Base-by-base conservation (phyloP, 2,113 vertebrate species). In the Paramormyrops kingsleyae region DNA sequence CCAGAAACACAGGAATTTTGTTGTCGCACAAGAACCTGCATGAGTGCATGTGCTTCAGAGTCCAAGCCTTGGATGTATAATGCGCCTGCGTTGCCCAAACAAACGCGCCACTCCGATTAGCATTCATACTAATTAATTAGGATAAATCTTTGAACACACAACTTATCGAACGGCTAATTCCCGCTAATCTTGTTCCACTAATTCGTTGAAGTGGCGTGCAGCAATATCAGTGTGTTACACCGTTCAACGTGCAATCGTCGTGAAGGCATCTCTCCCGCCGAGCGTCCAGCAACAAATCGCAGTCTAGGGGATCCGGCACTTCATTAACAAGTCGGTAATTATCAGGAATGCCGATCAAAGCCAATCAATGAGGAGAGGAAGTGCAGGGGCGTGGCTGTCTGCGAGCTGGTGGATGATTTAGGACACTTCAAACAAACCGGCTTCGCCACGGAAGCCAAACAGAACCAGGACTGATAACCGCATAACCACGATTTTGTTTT, bases 151-250 rank as follows among this genome's bases (percentile, higher is more conserved):
- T 35, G 5, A 52, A 52, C 85, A 87, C 56, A 87, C 85, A 87
- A 87, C 85, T 53, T 87, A 87, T 87, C 50, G 27, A 56, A 87
- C 31, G 50, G 31, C 49, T 87, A 87, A 87, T 87, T 87, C 85
- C 85, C 50, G n/a, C 44, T 87, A 87, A 87, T 87, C 85, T 87
- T 87, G 85, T 87, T 56, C 31, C 85, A 21, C 85, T 53, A 87
- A 87, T 87, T 87, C 7, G 50, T 56, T 35, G 50, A 27, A 87
- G 85, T 87, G 85, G 50, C 31, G 17, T 35, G 85, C 85, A 87
- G 27, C 27, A 53, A 87, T 27, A 50, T 15, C n/a, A 53, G 10
- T 31, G n/a, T 52, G 47, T 53, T 53, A 12, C 2, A 87, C n/a
- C 47, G 50, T 42, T 87, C 12, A 3, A 53, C 50, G 50, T 39